Percentiles rank a stretch among this genome's conserved stretches.
Evolutionary conservation across 2,888 invertebrate genomes (phyloP).

Genomic region (Tenthredo distinguenda): DNA sequence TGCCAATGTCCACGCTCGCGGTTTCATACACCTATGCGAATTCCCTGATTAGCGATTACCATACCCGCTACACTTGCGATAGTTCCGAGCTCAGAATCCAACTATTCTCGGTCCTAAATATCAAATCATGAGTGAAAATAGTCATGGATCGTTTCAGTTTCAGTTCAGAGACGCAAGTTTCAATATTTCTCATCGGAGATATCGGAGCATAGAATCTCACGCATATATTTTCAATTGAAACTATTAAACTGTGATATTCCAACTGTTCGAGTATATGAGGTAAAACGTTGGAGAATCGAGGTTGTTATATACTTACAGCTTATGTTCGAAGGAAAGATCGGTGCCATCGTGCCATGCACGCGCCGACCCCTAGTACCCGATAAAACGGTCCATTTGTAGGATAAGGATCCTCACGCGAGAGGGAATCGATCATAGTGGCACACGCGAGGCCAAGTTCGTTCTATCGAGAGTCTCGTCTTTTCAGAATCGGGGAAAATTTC

Average conservation of each 20-base stretch:
- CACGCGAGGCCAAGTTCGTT: constrained; percentile 3
- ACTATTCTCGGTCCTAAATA: neutral
- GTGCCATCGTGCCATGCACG: constrained; percentile 61
- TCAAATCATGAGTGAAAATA: neutral
- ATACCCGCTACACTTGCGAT: neutral
- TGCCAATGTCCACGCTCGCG: constrained; percentile 13
- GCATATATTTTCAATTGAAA: neutral
- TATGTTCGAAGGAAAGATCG: constrained; percentile 56
- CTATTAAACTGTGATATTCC: neutral
- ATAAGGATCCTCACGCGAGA: constrained; percentile 55
- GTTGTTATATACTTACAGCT: constrained; percentile 40
- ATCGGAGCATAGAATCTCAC: neutral
- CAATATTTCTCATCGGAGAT: neutral
- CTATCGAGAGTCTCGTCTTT: neutral
- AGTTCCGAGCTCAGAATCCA: neutral
- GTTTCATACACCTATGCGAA: neutral
- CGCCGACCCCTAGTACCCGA: constrained; percentile 56
- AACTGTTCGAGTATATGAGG: neutral
- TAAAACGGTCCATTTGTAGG: constrained; percentile 59
- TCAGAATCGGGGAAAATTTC: neutral
- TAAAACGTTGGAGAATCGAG: neutral
- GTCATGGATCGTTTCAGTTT: neutral
- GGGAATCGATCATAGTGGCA: constrained; percentile 38
- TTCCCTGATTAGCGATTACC: constrained; percentile 33
- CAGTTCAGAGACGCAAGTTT: neutral